Evolutionary conservation across 1,140 invertebrate species (phyloP).

Genomic region (Nymphalis io): DNA sequence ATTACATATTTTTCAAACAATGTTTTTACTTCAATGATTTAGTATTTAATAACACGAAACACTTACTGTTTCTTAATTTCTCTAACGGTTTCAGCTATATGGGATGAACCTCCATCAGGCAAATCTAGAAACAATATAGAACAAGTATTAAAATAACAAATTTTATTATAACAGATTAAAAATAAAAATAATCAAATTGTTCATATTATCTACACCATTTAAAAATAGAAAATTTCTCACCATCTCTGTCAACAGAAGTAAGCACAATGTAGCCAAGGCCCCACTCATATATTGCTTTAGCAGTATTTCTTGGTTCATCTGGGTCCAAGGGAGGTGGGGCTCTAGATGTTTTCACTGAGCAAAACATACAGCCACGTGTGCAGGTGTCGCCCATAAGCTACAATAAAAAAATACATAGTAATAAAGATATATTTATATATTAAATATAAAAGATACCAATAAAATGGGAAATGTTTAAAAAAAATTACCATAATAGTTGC

Average conservation of each 20-base stretch:
- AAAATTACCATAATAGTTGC: constrained; percentile 93
- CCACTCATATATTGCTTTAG: constrained; percentile 95
- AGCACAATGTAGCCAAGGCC: constrained; percentile 98
- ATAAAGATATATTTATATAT: background rate
- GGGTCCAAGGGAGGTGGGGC: constrained; percentile 95
- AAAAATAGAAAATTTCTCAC: constrained; percentile 67
- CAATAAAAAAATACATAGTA: constrained; percentile 41
- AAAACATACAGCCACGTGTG: constrained; percentile 96
- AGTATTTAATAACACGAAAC: constrained; percentile 7
- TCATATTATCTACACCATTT: background rate
- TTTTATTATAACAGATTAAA: background rate
- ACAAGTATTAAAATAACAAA: background rate
- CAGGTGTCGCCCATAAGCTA: constrained; percentile 96
- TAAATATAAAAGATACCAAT: background rate
- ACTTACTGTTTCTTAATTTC: constrained; percentile 87
- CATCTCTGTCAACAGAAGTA: constrained; percentile 98
- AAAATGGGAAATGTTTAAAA: background rate
- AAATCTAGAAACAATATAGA: constrained; percentile 84
- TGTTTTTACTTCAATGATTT: background rate
- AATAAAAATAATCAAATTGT: too few species aligned
- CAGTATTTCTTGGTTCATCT: constrained; percentile 96
- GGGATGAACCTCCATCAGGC: constrained; percentile 93
- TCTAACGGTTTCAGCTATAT: constrained; percentile 95
- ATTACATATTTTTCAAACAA: too few species aligned
- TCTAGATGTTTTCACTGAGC: constrained; percentile 98